Evolutionary conservation across 2,888 invertebrate genomes (phyloP).

Genomic region (Capitulum mitella): DNA sequence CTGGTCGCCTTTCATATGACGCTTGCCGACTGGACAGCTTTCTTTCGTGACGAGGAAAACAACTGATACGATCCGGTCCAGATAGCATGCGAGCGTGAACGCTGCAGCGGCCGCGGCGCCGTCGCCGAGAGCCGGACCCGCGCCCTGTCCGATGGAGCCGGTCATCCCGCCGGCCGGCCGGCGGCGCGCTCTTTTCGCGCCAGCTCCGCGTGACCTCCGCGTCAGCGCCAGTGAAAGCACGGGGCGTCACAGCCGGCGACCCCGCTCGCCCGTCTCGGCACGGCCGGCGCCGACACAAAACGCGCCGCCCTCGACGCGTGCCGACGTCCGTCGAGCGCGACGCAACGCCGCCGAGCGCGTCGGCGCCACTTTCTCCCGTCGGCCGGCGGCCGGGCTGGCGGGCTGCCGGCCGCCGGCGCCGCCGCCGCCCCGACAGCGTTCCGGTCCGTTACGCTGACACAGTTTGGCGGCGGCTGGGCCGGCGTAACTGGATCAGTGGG

Average conservation of each 20-base stretch:
- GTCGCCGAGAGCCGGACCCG: no score
- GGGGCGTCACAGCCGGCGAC: background rate
- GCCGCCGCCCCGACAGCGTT: background rate
- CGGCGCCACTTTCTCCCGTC: conserved; percentile 3
- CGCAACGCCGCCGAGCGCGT: background rate
- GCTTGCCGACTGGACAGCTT: no score
- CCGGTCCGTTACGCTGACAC: conserved; percentile 11
- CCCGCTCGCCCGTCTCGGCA: no score
- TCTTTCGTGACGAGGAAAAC: no score
- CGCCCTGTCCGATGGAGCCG: no score
- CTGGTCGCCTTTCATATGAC: no score
- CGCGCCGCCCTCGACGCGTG: background rate
- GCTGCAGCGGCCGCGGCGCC: no score
- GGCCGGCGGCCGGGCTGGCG: background rate
- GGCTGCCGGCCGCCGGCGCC: background rate
- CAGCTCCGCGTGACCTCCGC: background rate
- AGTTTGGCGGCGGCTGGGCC: background rate
- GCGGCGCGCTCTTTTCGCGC: background rate
- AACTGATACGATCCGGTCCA: no score
- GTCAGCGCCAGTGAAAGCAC: background rate
- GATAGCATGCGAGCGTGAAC: no score
- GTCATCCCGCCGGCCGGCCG: no score
- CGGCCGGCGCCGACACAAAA: background rate
- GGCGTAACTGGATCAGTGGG: conserved; percentile 13
- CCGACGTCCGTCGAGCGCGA: background rate